A percentile compares a stretch with the other conserved stretches of the same genome.
These are phyloP conservation scores for Itoplectis maculator DNA, from an alignment of 2,888 invertebrate species.

Conservation along the genomic window DNA sequence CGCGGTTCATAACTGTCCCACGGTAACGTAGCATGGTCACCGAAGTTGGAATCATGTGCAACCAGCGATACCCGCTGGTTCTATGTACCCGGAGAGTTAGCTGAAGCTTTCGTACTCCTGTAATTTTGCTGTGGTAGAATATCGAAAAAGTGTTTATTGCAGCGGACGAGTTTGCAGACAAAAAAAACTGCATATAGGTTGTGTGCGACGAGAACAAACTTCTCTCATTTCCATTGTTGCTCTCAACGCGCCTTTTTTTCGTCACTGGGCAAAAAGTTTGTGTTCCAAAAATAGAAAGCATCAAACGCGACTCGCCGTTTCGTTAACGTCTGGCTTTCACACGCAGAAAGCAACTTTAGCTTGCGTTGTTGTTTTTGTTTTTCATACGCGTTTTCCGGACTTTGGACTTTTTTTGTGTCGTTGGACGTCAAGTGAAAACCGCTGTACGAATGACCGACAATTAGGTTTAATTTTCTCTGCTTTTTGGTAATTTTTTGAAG, in stretches of 20 bases:
- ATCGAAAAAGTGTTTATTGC: conserved; percentile 49
- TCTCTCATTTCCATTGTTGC: conserved; percentile 8
- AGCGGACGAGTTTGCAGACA: conserved; percentile 39
- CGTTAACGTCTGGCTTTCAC: not conserved
- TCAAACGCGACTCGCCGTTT: not conserved
- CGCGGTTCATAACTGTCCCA: conserved; percentile 31
- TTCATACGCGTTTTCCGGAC: not conserved
- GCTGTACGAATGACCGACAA: not conserved
- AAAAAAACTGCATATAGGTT: not conserved
- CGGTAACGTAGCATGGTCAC: not conserved
- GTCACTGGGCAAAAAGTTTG: not conserved
- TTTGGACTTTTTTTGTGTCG: not conserved
- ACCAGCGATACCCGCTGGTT: not conserved
- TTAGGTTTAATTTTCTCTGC: not conserved
- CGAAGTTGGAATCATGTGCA: not conserved
- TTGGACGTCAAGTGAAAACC: not conserved
- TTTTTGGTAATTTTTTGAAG: not conserved
- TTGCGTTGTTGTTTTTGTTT: not conserved
- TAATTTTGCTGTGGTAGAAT: conserved; percentile 49
- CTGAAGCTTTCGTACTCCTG: not conserved
- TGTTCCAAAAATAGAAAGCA: not conserved
- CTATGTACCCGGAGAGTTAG: not conserved
- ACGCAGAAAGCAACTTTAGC: not conserved
- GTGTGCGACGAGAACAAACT: not conserved
- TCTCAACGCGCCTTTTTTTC: not conserved